Evolutionary conservation across 2,113 vertebrate genomes (phyloP).

Genomic region (Eupsittula cactorum): DNA sequence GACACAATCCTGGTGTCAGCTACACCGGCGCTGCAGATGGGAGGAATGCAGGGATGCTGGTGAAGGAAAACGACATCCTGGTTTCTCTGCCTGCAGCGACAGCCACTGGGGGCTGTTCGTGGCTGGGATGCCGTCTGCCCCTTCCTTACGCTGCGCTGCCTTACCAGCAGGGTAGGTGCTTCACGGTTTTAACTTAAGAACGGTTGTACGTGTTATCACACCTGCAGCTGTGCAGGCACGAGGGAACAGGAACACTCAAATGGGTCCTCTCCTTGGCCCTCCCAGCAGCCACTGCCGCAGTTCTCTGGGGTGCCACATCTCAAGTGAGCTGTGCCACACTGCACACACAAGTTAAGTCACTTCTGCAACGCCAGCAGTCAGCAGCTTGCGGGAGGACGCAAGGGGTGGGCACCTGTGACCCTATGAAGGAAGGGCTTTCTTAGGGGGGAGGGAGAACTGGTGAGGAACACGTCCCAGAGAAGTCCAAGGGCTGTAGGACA

Average conservation of each 20-base stretch:
- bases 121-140: background rate
- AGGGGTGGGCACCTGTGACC: background rate
- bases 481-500: too few relatives aligned
- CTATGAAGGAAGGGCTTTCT: background rate
- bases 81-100: background rate
- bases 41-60: background rate
- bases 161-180: background rate
- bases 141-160: accelerated
- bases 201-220: accelerated
- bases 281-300: background rate
- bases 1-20: accelerated
- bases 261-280: accelerated
- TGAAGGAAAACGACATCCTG: background rate
- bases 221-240: background rate
- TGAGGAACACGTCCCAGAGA: background rate
- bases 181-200: accelerated
- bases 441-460: background rate
- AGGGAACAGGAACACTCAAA: background rate
- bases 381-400: background rate
- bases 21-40: background rate
- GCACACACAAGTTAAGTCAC: background rate
- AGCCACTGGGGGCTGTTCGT: background rate
- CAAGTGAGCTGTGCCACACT: accelerated
- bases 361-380: background rate
- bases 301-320: background rate